These are phyloP conservation scores for Mythimna vitellina DNA, from an alignment of 2,888 invertebrate species.

Conservation along the genomic window DNA sequence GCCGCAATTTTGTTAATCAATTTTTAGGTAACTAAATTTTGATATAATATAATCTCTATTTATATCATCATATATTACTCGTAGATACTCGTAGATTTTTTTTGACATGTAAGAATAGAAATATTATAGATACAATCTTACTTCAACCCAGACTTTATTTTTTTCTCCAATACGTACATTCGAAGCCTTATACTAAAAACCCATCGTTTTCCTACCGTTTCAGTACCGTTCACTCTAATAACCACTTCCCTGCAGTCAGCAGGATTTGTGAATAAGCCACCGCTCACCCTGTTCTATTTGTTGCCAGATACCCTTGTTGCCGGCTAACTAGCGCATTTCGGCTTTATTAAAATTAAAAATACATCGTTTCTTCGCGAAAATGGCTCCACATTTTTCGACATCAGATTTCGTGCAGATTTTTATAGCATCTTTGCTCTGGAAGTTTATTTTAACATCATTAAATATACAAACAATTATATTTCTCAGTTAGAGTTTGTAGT, in stretches of 20 bases:
- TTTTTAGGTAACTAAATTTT: too few species aligned
- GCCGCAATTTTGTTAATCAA: too few species aligned
- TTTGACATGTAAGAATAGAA: too few species aligned
- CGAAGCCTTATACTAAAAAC: not conserved
- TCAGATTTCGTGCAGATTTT: constrained; percentile 9
- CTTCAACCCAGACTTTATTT: too few species aligned
- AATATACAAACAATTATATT: not conserved
- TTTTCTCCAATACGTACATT: not conserved
- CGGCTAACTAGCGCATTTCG: constrained; percentile 70
- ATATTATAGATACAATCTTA: too few species aligned
- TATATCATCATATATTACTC: too few species aligned
- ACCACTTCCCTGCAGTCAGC: constrained; percentile 77
- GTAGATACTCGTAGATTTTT: too few species aligned
- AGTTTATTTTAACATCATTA: not conserved
- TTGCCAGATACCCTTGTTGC: constrained; percentile 78
- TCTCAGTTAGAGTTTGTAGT: not conserved
- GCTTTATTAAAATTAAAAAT: constrained; percentile 75
- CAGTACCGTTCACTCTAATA: constrained; percentile 64
- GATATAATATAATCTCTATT: too few species aligned
- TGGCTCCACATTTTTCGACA: constrained; percentile 14
- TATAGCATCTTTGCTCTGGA: not conserved
- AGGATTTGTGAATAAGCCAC: constrained; percentile 86
- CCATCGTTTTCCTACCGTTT: constrained; percentile 52
- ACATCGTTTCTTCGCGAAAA: constrained; percentile 44
- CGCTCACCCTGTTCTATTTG: constrained; percentile 82